Conservation (phyloP, 1,140 invertebrate genomes). For the Bilobella aurantiaca region DNA sequence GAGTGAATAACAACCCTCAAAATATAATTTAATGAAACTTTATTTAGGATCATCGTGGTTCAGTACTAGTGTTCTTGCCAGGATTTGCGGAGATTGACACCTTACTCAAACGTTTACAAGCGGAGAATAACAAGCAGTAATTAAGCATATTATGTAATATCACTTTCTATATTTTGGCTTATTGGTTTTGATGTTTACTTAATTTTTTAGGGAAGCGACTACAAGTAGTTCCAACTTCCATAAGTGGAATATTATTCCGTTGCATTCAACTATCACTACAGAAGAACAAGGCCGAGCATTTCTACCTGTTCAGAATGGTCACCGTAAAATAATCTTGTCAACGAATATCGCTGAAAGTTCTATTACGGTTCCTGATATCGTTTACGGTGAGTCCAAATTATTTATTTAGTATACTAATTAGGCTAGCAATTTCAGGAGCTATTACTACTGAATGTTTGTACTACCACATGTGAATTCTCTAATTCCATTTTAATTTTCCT, state of each 20-base stretch:
- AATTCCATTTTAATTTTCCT: slow-evolving; percentile 27
- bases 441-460: neutral
- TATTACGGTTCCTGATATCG: slow-evolving; percentile 85
- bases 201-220: neutral
- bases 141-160: neutral
- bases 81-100: slow-evolving; percentile 63
- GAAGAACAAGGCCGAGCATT: slow-evolving; percentile 62
- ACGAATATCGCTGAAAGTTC: slow-evolving; percentile 97
- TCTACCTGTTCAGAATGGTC: slow-evolving; percentile 42
- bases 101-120: slow-evolving; percentile 38
- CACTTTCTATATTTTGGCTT: neutral
- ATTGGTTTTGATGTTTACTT: neutral
- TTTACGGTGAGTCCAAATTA: slow-evolving; percentile 52
- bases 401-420: slow-evolving; percentile 2
- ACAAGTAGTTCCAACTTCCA: slow-evolving; percentile 7
- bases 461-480: neutral
- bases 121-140: slow-evolving; percentile 9
- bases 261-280: slow-evolving; percentile 59
- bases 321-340: slow-evolving; percentile 77
- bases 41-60: slow-evolving; percentile 40
- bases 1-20: neutral
- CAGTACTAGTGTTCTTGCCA: slow-evolving; percentile 79
- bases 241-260: slow-evolving; percentile 45
- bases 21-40: neutral
- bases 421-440: too few relatives aligned